Percentiles rank a stretch among this genome's conserved stretches.
phyloP scores from a whole-genome alignment of 1,140 invertebrate genomes.

The Helicoverpa zea region DNA sequence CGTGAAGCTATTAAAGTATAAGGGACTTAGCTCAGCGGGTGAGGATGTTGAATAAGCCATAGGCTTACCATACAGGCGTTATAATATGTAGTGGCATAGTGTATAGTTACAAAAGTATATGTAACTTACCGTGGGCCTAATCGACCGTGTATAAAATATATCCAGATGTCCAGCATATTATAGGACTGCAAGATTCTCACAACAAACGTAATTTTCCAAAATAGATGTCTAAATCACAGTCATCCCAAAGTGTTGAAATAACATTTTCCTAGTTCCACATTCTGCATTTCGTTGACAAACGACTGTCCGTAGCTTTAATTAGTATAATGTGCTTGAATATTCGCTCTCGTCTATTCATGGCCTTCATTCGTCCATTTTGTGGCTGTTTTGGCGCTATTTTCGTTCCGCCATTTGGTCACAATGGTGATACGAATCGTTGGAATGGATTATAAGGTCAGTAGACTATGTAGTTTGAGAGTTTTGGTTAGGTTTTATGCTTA shows the following conservation, averaged over 20 bases:
- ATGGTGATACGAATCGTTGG: constrained; percentile 15
- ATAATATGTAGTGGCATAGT: too few relatives aligned
- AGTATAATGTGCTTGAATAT: constrained; percentile 13
- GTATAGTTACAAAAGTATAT: too few relatives aligned
- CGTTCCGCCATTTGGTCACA: background rate
- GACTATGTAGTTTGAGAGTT: too few relatives aligned
- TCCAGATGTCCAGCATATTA: too few relatives aligned
- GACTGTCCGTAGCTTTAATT: constrained; percentile 17
- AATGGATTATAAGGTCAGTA: background rate
- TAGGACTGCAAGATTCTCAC: too few relatives aligned
- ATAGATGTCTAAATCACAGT: background rate
- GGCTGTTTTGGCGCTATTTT: constrained; percentile 2
- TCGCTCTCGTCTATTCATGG: background rate
- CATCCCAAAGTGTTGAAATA: background rate
- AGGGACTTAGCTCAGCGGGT: too few relatives aligned
- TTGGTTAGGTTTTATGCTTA: background rate
- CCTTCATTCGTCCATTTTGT: constrained; percentile 6
- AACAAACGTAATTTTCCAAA: too few relatives aligned
- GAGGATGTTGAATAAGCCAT: too few relatives aligned
- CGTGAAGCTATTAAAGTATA: too few relatives aligned
- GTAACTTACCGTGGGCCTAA: too few relatives aligned
- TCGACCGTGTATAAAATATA: too few relatives aligned
- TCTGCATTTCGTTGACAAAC: constrained; percentile 24
- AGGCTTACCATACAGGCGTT: too few relatives aligned
- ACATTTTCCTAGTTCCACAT: background rate